Evolutionary conservation across 2,113 vertebrate genomes (phyloP).

Genomic region (Cichladusa arquata): DNA sequence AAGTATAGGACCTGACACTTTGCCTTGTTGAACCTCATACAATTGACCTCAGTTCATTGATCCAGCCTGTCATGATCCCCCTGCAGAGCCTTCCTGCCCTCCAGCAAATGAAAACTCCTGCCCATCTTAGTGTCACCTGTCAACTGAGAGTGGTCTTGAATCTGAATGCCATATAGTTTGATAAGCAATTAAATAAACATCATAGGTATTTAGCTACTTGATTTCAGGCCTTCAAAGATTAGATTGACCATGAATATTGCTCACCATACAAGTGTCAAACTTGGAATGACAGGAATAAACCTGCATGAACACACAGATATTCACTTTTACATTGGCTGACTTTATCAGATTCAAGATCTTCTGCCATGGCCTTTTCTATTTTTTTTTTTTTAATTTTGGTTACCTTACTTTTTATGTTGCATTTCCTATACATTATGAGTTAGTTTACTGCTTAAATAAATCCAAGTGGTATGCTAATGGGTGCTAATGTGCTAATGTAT

Average conservation of each 20-base stretch:
- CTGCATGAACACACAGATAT: neutral
- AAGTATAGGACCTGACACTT: neutral
- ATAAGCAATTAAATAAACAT: neutral
- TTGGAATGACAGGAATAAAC: neutral
- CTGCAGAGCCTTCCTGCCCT: neutral
- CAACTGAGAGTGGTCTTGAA: neutral
- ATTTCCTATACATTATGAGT: neutral
- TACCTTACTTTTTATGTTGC: neutral
- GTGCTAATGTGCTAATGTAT: neutral
- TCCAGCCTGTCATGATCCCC: neutral
- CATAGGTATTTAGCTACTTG: neutral
- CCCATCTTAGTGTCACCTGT: rapidly evolving
- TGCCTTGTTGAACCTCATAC: neutral
- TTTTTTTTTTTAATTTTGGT: neutral
- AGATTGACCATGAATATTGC: neutral
- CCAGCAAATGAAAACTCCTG: neutral
- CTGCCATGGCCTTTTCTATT: neutral
- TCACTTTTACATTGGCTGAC: neutral
- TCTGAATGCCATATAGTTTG: neutral
- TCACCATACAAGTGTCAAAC: neutral
- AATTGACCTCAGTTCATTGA: rapidly evolving
- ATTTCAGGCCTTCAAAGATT: neutral
- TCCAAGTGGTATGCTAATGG: neutral
- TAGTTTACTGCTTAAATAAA: neutral
- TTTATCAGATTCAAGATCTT: neutral